These are phyloP conservation scores for Branchipolynoe longqiensis DNA, from an alignment of 2,888 invertebrate genomes.

Conservation along the genomic window DNA sequence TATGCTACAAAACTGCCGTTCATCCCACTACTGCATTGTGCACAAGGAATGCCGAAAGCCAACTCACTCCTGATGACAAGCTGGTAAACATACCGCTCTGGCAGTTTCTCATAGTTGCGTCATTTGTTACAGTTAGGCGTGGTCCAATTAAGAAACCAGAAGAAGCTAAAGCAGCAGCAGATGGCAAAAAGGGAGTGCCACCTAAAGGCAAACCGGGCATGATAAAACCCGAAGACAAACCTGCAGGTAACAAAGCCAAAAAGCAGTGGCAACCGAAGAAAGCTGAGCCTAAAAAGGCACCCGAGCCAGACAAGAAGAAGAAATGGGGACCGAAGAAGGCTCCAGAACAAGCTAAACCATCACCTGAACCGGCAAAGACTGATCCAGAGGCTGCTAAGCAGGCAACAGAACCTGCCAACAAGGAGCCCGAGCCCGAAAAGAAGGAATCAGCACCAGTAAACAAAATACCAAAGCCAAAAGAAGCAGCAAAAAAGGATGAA, in stretches of 20 bases:
- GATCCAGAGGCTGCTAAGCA: slow-evolving; percentile 8
- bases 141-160: slow-evolving; percentile 19
- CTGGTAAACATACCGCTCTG: too few species aligned
- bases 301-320: background rate
- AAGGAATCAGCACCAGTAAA: slow-evolving; percentile 39
- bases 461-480: too few species aligned
- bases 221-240: too few species aligned
- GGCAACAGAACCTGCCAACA: slow-evolving; percentile 27
- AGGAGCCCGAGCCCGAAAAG: background rate
- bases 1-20: slow-evolving; percentile 19
- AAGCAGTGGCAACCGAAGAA: slow-evolving; percentile 17
- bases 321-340: background rate
- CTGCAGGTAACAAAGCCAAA: background rate
- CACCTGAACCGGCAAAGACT: slow-evolving; percentile 2
- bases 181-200: slow-evolving; percentile 5
- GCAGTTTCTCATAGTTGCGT: slow-evolving; percentile 31
- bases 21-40: slow-evolving; percentile 15
- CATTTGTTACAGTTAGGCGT: slow-evolving; percentile 36
- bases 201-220: too few species aligned
- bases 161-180: background rate
- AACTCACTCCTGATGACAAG: slow-evolving; percentile 17
- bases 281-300: background rate
- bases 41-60: background rate
- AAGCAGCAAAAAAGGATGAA: background rate
- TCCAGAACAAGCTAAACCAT: background rate